These are phyloP conservation scores for Pelochelys cantorii DNA, from an alignment of 2,797 vertebrate genomes.

Conservation along the genomic window DNA sequence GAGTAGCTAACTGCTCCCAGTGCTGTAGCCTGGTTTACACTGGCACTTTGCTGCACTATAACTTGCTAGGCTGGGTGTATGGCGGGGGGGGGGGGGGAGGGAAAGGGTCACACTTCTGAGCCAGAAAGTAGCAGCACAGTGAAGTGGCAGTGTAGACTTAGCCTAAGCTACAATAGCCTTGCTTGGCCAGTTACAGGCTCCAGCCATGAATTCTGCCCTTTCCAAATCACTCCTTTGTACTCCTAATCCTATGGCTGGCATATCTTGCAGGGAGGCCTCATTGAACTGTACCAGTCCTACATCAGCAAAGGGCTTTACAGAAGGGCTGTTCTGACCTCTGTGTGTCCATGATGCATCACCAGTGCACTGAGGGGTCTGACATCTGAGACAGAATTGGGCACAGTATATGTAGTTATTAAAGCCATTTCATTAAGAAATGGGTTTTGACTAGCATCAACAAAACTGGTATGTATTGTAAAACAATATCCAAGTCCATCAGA, in stretches of 20 bases:
- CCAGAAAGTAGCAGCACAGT: no score
- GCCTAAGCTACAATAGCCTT: background rate
- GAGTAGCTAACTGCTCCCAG: no score
- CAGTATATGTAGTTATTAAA: background rate
- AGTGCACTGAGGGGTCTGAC: background rate
- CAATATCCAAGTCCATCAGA: background rate
- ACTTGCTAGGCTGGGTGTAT: no score
- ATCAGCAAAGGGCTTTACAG: background rate
- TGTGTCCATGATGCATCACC: background rate
- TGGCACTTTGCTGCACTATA: no score
- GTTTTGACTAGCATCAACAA: conserved; percentile 4
- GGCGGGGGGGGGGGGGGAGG: no score
- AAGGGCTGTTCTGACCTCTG: background rate
- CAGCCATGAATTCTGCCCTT: background rate
- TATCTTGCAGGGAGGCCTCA: background rate
- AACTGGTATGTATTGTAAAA: background rate
- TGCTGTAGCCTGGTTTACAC: no score
- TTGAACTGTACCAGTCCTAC: background rate
- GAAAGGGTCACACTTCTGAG: no score
- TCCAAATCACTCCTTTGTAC: background rate
- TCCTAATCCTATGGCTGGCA: accelerated
- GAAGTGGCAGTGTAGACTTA: no score
- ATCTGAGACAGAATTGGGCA: background rate
- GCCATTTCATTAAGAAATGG: background rate
- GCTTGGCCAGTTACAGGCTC: background rate